Percentiles rank a stretch among this genome's conserved stretches.
Conservation (phyloP, 2,113 vertebrate genomes). For the Tylochromis polylepis region DNA sequence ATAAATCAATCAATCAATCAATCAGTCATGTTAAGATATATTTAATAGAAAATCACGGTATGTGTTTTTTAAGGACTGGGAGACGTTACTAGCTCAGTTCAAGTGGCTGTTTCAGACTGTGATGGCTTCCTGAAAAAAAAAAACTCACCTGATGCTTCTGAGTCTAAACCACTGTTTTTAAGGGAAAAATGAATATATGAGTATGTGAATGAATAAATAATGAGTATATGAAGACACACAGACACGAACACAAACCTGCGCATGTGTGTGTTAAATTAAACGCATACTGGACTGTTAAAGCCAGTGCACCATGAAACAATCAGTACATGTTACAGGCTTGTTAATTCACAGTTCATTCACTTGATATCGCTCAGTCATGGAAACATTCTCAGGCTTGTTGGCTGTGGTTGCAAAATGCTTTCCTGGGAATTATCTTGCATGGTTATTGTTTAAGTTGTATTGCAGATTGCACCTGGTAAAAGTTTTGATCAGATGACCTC, state of each 20-base stretch:
- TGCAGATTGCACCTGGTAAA: not conserved
- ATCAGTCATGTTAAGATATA: not conserved
- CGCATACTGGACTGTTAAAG: slow-evolving; percentile 50
- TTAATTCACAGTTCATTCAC: slow-evolving; percentile 45
- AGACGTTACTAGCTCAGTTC: not conserved
- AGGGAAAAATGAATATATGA: not conserved
- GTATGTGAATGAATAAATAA: not conserved
- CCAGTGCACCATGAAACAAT: slow-evolving; percentile 62
- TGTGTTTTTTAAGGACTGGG: not conserved
- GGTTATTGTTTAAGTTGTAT: not conserved
- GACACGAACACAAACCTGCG: not conserved
- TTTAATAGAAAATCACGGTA: not conserved
- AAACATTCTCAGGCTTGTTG: slow-evolving; percentile 13
- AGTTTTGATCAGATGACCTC: not conserved
- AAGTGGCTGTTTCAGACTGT: not conserved
- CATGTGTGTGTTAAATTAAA: slow-evolving; percentile 16
- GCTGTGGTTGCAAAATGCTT: not conserved
- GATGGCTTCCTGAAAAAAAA: not conserved
- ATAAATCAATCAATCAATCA: not conserved
- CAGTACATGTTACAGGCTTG: slow-evolving; percentile 39
- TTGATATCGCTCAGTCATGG: slow-evolving; percentile 23
- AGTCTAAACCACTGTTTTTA: not conserved
- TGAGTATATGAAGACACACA: not conserved
- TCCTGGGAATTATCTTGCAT: not conserved
- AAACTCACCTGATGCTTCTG: not conserved